Evolutionary conservation across 2,797 vertebrate species (phyloP).

Genomic region (Chaunax sp.): DNA sequence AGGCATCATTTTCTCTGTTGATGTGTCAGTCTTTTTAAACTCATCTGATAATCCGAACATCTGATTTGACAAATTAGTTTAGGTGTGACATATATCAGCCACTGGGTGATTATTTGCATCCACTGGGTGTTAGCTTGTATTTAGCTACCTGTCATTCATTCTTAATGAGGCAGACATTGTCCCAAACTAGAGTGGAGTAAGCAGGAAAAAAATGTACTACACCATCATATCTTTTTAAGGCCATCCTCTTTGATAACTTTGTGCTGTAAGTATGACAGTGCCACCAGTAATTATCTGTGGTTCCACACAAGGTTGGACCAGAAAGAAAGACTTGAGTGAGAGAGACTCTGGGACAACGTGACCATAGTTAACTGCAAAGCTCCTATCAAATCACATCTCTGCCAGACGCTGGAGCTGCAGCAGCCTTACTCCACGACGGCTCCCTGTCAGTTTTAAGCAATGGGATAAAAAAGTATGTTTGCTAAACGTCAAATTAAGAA

Average conservation of each 20-base stretch:
- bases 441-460: slow-evolving; percentile 39
- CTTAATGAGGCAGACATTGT: slow-evolving; percentile 8
- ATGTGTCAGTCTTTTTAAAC: no score
- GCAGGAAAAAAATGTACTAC: neutral
- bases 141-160: no score
- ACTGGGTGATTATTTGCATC: no score
- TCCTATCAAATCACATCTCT: slow-evolving; percentile 25
- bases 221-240: neutral
- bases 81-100: no score
- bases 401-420: slow-evolving; percentile 29
- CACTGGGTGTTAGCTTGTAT: no score
- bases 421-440: slow-evolving; percentile 23
- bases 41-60: no score
- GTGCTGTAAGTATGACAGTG: no score
- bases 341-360: slow-evolving; percentile 14
- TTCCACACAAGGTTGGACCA: no score
- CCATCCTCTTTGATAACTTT: no score
- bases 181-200: neutral
- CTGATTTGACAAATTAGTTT: no score
- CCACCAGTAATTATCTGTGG: no score
- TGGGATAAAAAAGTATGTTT: slow-evolving; percentile 54
- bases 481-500: slow-evolving; percentile 38
- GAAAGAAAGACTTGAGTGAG: neutral
- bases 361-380: slow-evolving; percentile 41
- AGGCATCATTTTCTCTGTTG: no score